Percentiles rank a stretch among this genome's conserved stretches.
Evolutionary conservation across 2,797 vertebrate species (phyloP).

Genomic region (Malurus leucopterus): DNA sequence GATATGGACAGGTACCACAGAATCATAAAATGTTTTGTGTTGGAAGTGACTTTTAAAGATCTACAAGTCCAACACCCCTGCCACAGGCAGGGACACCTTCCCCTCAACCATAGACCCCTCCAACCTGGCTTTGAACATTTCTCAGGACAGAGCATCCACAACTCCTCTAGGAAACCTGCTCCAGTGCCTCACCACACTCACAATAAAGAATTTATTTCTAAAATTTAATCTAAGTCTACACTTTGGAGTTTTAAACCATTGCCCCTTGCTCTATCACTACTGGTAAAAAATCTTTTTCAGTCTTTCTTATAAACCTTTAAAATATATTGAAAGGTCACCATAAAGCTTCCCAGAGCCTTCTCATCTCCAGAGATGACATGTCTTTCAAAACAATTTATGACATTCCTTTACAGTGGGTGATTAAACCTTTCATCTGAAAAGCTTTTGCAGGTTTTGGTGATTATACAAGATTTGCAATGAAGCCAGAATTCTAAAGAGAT

Average conservation of each 20-base stretch:
- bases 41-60: background rate
- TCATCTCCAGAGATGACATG: background rate
- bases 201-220: background rate
- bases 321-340: background rate
- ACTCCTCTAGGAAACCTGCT: background rate
- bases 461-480: background rate
- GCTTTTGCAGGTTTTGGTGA: background rate
- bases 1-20: rapidly evolving
- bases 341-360: background rate
- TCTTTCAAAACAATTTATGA: background rate
- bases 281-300: background rate
- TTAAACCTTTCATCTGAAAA: background rate
- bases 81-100: background rate
- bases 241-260: background rate
- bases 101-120: background rate
- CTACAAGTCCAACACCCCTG: background rate
- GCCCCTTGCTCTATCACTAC: background rate
- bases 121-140: background rate
- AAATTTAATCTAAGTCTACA: background rate
- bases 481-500: background rate
- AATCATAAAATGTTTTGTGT: background rate
- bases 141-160: background rate
- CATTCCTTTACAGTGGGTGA: background rate
- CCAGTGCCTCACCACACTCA: background rate
- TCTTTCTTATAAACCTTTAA: background rate